Evolutionary conservation across 2,888 invertebrate genomes (phyloP), one percentile per base, ranked within the genome.

Genomic region (Masnerella sp.): DNA sequence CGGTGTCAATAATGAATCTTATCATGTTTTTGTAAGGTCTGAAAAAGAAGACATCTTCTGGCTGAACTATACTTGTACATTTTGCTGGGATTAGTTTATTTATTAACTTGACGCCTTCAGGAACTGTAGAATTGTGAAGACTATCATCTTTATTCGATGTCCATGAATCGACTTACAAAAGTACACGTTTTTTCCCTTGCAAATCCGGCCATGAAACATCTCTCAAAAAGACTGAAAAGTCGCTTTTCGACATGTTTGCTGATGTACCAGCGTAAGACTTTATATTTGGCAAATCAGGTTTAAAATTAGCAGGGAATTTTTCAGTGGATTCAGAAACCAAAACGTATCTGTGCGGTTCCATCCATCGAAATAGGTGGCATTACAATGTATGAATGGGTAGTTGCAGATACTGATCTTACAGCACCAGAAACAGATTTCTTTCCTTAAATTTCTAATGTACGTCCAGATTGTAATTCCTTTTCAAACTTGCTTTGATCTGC

Each of bases 401-500:
- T 20, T 0, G 52, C 38, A 1, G 52, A 52, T 8, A 52, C 20
- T 22, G 38, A 52, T 22, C 52, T 38, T 3, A 52, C 25, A 20
- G 51, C 52, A 9, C 25, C 25, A 20, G 12, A 3, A 12, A 52
- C 25, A 22, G 11, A 4, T 20, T 38, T 52, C 0, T n/a, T 25
- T n/a, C 52, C 52, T 9, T 38, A 12, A 3, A 12, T 8, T 12
- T 18, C 38, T 22, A 52, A 30, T 9, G 52, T 52, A n/a, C 52
- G 34, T 52, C 25, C 36, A 52, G 52, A 52, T 15, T 25, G 20
- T 25, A 52, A 25, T 20, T 52, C 52, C 9, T 52, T 52, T 25
- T 52, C 38, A 18, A 52, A 52, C 14, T 38, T 15, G n/a, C 52
- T 52, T 38, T 52, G 52, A 52, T 52, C 52, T n/a, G 14, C n/a